Evolutionary conservation across 2,797 vertebrate species (phyloP).

Genomic region (Champsocephalus esox): DNA sequence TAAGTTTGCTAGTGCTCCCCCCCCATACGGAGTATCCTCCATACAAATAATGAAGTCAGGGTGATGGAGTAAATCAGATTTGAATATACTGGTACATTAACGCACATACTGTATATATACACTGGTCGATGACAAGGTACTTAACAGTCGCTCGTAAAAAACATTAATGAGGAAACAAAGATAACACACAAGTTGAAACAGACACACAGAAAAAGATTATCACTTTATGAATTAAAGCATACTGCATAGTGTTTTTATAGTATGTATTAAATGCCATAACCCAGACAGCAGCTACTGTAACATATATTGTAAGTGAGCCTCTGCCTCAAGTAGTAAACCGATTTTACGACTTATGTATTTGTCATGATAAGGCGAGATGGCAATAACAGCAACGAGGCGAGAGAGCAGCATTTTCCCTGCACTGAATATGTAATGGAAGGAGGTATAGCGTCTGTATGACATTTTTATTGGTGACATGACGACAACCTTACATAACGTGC

Average conservation of each 20-base stretch:
- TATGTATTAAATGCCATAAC: constrained; percentile 1
- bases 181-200: neutral
- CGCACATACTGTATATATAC: neutral
- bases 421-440: constrained; percentile 63
- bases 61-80: neutral
- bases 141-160: neutral
- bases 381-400: constrained; percentile 33
- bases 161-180: neutral
- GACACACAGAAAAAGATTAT: neutral
- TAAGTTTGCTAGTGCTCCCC: constrained; percentile 25
- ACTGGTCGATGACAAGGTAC: neutral
- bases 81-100: constrained; percentile 21
- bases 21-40: constrained; percentile 4
- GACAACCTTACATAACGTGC: constrained; percentile 78
- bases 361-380: constrained; percentile 14
- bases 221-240: neutral
- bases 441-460: constrained; percentile 70
- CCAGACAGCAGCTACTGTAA: neutral
- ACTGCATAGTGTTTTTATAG: neutral
- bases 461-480: constrained; percentile 73
- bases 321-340: constrained; percentile 17
- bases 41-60: neutral
- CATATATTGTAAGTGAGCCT: constrained; percentile 10
- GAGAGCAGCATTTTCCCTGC: constrained; percentile 40
- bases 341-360: constrained; percentile 34